Conservation (phyloP, 2,888 invertebrate species). For the Dynastes maya region DNA sequence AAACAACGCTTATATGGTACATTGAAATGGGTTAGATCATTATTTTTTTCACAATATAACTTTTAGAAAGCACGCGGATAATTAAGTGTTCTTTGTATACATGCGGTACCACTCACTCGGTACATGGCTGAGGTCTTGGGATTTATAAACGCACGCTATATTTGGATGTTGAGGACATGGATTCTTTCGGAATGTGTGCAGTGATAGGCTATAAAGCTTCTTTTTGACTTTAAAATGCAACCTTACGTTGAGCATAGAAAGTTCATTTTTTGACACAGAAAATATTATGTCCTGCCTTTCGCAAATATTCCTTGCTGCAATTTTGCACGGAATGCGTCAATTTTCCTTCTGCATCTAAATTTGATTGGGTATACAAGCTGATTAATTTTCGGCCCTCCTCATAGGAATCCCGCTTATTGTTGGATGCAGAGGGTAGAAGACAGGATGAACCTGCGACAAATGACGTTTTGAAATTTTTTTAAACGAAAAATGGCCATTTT, state of each 20-base stretch:
- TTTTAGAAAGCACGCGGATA: slow-evolving; percentile 63
- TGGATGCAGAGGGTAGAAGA: too few species aligned
- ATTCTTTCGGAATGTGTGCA: slow-evolving; percentile 31
- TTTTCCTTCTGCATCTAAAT: too few species aligned
- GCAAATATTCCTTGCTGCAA: neutral
- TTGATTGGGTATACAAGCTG: too few species aligned
- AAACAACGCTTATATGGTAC: slow-evolving; percentile 44
- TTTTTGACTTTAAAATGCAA: slow-evolving; percentile 8
- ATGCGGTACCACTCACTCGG: slow-evolving; percentile 43
- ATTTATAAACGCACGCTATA: slow-evolving; percentile 46
- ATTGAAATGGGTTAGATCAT: slow-evolving; percentile 54
- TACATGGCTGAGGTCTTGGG: slow-evolving; percentile 39
- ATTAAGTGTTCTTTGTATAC: slow-evolving; percentile 63
- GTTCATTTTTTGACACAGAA: slow-evolving; percentile 29
- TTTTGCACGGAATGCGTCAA: neutral
- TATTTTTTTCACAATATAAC: slow-evolving; percentile 58
- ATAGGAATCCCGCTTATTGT: too few species aligned
- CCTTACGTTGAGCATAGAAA: slow-evolving; percentile 30
- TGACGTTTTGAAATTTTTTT: too few species aligned
- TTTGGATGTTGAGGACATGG: slow-evolving; percentile 43
- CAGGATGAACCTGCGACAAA: too few species aligned
- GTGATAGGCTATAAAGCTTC: slow-evolving; percentile 21
- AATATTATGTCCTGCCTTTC: neutral
- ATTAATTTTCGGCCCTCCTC: too few species aligned
- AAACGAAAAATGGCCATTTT: too few species aligned